These are phyloP conservation scores for Thereva nobilitata DNA, from an alignment of 2,888 invertebrate genomes.

Conservation along the genomic window DNA sequence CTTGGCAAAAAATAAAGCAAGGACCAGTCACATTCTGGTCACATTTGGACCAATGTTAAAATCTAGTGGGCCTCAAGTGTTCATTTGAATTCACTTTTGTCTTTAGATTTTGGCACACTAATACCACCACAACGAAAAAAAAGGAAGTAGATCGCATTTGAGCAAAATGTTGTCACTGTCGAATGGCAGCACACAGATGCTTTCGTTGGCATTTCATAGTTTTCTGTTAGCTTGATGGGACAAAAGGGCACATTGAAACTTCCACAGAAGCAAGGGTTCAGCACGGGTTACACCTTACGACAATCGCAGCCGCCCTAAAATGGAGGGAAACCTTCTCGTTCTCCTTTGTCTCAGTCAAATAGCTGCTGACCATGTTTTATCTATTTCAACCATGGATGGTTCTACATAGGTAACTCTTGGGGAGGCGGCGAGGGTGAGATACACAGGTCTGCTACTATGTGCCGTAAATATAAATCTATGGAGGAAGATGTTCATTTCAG, in stretches of 20 bases:
- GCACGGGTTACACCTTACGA: neutral
- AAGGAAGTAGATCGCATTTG: conserved; percentile 5
- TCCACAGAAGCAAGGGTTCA: neutral
- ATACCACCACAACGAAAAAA: neutral
- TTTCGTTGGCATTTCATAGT: neutral
- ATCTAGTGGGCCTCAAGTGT: neutral
- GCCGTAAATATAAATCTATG: conserved; percentile 4
- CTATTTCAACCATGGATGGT: conserved; percentile 23
- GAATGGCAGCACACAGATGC: conserved; percentile 10
- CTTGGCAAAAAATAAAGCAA: no score
- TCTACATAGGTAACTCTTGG: conserved; percentile 1
- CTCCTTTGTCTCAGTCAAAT: neutral
- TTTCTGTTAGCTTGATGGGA: neutral
- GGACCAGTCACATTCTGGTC: no score
- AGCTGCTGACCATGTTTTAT: conserved; percentile 5
- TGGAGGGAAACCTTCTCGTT: neutral
- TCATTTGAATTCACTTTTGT: conserved; percentile 3
- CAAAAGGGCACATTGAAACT: neutral
- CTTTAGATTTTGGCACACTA: neutral
- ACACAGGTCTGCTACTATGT: no score
- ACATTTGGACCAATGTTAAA: no score
- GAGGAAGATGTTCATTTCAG: conserved; percentile 1
- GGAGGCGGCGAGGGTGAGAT: neutral
- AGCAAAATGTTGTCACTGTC: conserved; percentile 10
- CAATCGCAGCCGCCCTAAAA: neutral